Percentiles rank a stretch among this genome's conserved stretches.
phyloP scores from a whole-genome alignment of 1,140 invertebrate genomes.

The Helicorthomorpha holstii region DNA sequence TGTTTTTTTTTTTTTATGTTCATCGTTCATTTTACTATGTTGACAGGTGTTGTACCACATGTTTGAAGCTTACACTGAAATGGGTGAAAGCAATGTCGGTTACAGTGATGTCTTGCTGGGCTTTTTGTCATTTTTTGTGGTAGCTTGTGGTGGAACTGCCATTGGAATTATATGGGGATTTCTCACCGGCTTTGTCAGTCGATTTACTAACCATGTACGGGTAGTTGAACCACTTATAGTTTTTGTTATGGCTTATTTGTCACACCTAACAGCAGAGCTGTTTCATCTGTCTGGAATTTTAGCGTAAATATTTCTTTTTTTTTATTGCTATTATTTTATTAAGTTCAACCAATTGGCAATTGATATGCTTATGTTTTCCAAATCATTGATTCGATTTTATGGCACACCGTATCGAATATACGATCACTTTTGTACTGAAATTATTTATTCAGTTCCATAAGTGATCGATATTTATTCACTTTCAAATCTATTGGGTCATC shows the following conservation, averaged over 20 bases:
- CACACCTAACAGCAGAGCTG: slow-evolving; percentile 92
- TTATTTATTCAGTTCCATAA: too few species aligned
- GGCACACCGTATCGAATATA: too few species aligned
- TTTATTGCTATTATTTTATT: slow-evolving; percentile 18
- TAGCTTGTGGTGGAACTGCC: slow-evolving; percentile 77
- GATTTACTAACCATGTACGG: slow-evolving; percentile 85
- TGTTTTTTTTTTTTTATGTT: slow-evolving; percentile 3
- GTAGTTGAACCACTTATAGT: slow-evolving; percentile 98
- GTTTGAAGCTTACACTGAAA: slow-evolving; percentile 79
- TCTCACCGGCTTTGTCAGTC: slow-evolving; percentile 82
- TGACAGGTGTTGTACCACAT: slow-evolving; percentile 76
- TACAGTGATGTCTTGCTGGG: slow-evolving; percentile 68
- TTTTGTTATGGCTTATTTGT: slow-evolving; percentile 96
- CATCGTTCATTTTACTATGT: slow-evolving; percentile 6
- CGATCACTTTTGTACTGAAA: too few species aligned
- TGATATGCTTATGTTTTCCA: too few species aligned
- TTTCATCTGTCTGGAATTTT: slow-evolving; percentile 96
- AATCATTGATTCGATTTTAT: too few species aligned
- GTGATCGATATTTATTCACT: too few species aligned
- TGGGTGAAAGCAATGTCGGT: slow-evolving; percentile 53
- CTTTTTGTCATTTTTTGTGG: slow-evolving; percentile 79
- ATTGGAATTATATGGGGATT: slow-evolving; percentile 94
- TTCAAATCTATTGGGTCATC: too few species aligned
- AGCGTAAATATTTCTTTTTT: slow-evolving; percentile 49
- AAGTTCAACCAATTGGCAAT: neutral